Evolutionary conservation across 2,113 vertebrate species (phyloP).

Genomic region (Tichodroma muraria): DNA sequence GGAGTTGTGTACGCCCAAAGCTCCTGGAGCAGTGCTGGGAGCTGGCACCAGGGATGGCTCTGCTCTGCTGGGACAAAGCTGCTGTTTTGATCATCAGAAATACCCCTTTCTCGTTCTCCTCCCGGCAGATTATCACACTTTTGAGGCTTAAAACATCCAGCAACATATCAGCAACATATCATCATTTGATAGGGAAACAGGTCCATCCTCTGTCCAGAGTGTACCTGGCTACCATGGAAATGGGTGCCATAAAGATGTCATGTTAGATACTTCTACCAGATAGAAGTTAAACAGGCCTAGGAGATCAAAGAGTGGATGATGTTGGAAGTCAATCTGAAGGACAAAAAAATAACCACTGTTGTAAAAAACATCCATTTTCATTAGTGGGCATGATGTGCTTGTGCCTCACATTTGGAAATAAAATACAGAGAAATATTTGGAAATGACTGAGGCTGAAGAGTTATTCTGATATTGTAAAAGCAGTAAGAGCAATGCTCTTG

Average conservation of each 20-base stretch:
- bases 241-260: neutral
- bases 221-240: neutral
- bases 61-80: neutral
- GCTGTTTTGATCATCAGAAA: neutral
- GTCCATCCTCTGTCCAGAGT: neutral
- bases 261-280: neutral
- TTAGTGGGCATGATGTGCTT: neutral
- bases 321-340: neutral
- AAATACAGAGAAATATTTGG: neutral
- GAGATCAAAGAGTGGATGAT: neutral
- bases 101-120: neutral
- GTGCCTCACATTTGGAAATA: neutral
- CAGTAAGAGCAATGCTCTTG: neutral
- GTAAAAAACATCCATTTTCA: neutral
- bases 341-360: neutral
- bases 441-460: neutral
- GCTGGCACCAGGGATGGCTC: neutral
- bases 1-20: neutral
- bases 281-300: neutral
- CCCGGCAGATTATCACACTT: neutral
- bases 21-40: fast-evolving
- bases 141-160: neutral
- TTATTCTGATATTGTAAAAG: neutral
- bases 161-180: neutral
- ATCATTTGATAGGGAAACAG: neutral